These are phyloP conservation scores for Drosophila navojoa DNA, from an alignment of 1,140 invertebrate genomes.

Conservation along the genomic window DNA sequence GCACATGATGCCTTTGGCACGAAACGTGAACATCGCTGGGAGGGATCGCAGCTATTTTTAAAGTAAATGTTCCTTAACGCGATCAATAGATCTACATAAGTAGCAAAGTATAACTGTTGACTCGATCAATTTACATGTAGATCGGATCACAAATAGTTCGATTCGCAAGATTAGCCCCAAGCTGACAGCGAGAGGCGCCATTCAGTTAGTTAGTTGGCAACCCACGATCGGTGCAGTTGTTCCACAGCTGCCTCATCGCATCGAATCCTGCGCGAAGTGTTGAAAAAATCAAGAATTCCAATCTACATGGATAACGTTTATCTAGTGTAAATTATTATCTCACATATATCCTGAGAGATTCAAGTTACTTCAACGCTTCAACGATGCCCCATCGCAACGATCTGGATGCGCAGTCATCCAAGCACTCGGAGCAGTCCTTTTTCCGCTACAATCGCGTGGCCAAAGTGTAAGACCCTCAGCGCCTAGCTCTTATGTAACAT, in stretches of 20 bases:
- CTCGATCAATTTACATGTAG: slow-evolving; percentile 53
- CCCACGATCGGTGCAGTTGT: slow-evolving; percentile 59
- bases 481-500: slow-evolving; percentile 46
- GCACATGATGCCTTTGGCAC: slow-evolving; percentile 51
- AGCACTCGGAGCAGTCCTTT: slow-evolving; percentile 72
- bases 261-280: slow-evolving; percentile 12
- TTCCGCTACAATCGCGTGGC: slow-evolving; percentile 73
- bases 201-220: slow-evolving; percentile 48
- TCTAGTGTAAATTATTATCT: slow-evolving; percentile 17
- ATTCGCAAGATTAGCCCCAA: slow-evolving; percentile 47
- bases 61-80: slow-evolving; percentile 68
- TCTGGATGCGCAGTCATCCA: slow-evolving; percentile 67
- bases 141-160: slow-evolving; percentile 16
- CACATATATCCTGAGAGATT: slow-evolving; percentile 18
- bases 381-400: slow-evolving; percentile 68
- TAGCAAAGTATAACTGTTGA: slow-evolving; percentile 48
- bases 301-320: slow-evolving; percentile 56
- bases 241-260: slow-evolving; percentile 5
- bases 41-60: slow-evolving; percentile 59
- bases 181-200: slow-evolving; percentile 1
- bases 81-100: slow-evolving; percentile 61
- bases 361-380: neutral
- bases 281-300: neutral
- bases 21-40: slow-evolving; percentile 34
- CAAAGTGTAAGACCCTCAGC: slow-evolving; percentile 71